Percentiles rank a stretch among this genome's conserved stretches.
Conservation (phyloP, 2,113 vertebrate genomes). For the Crypturellus undulatus region DNA sequence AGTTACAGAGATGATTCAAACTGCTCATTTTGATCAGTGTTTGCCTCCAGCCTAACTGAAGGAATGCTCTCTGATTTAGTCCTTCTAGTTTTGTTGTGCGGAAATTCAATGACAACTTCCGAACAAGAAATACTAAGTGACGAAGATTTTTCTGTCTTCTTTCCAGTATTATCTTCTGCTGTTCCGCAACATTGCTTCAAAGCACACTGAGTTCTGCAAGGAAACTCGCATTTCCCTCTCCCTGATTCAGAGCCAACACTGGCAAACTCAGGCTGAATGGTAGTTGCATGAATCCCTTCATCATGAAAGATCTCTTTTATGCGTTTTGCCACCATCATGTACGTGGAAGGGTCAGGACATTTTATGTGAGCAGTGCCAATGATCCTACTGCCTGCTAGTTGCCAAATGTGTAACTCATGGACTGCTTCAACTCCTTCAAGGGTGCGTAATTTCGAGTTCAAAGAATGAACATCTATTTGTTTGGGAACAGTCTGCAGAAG, state of each 20-base stretch:
- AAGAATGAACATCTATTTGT: constrained; percentile 92
- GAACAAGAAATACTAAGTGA: constrained; percentile 77
- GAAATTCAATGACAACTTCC: constrained; percentile 86
- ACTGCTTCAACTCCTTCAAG: constrained; percentile 94
- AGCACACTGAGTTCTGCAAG: constrained; percentile 96
- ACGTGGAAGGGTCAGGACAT: constrained; percentile 93
- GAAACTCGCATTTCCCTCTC: constrained; percentile 90
- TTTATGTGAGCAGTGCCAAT: constrained; percentile 99
- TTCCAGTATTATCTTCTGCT: constrained; percentile 70
- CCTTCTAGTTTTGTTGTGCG: constrained; percentile 79
- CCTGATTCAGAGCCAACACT: constrained; percentile 88
- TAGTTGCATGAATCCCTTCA: constrained; percentile 97
- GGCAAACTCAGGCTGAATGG: constrained; percentile 97
- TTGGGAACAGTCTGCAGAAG: constrained; percentile 98
- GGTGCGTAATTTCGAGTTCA: constrained; percentile 87
- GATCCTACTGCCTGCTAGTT: constrained; percentile 96
- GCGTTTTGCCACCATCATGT: constrained; percentile 98
- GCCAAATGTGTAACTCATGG: constrained; percentile 98
- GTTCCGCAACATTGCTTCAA: constrained; percentile 93
- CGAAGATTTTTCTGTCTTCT: constrained; percentile 73
- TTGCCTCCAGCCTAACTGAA: constrained; percentile 77
- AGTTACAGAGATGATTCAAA: constrained; percentile 83
- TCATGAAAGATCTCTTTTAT: constrained; percentile 97
- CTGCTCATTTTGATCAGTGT: constrained; percentile 73
- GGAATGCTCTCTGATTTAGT: constrained; percentile 80